Base-by-base conservation (phyloP, 2,113 vertebrate genomes). In the Nanorana parkeri region DNA sequence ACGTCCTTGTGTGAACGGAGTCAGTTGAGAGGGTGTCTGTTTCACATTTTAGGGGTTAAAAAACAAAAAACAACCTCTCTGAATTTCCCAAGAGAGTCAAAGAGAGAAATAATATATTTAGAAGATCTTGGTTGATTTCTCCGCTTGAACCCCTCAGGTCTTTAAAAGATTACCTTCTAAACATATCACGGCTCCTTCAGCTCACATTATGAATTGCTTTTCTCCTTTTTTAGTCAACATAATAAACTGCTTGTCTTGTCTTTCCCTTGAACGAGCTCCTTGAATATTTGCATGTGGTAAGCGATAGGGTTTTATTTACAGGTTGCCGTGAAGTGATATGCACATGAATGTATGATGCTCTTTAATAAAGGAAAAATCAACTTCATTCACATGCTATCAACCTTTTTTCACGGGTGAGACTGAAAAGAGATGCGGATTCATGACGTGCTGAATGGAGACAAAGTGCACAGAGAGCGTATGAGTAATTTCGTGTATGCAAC, bases 361-460 rank as follows among this genome's bases (percentile, higher is more conserved):
- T 69, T 41, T 65, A 68, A 78, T 68, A 68, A 60, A 60, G 8
- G 32, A 24, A 51, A 68, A 41, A 36, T 60, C 11, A 1, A 10
- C 24, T 36, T 32, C 41, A 41, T 68, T 68, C 52, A 79, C 65
- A 36, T 23, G 65, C 24, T 15, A 68, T 56, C 8, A 79, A 21
- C 8, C 13, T 29, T 71, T 71, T 47, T 47, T 36, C 36, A 20
- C 21, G 61, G 24, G 19, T 2, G 13, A 26, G 23, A 51, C 23
- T 81, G 13, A 73, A 36, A n/a, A 36, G 74, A 36, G 52, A 66
- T 81, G 55, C 54, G 65, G 55, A 65, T 54, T 24, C n/a, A 56
- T 10, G 51, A 23, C 63, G 52, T 3, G 13, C 6, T 52, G 20
- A 80, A 63, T 28, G 58, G 58, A 61, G 28, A 65, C 72, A 28